These are phyloP conservation scores for rabbit (Oryctolagus cuniculus) DNA, from an alignment of 2,113 vertebrate species.

Conservation along the genomic window DNA sequence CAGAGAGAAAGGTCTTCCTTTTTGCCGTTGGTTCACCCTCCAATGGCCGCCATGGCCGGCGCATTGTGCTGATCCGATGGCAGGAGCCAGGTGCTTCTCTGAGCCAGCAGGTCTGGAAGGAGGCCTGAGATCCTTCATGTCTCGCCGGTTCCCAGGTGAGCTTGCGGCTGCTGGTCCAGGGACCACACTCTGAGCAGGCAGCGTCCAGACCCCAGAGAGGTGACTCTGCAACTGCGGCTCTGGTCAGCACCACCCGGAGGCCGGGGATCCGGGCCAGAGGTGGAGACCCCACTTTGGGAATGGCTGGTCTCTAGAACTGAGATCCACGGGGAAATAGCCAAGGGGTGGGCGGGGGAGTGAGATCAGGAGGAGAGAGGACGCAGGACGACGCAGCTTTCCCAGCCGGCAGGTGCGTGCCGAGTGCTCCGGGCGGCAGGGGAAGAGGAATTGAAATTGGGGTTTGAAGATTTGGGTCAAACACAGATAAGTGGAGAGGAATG, in stretches of 20 bases:
- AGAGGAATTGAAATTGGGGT: neutral
- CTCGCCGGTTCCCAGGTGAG: neutral
- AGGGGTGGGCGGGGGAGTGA: accelerated
- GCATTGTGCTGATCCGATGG: no score
- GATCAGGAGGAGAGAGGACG: accelerated
- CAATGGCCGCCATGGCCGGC: no score
- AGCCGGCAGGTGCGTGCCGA: accelerated
- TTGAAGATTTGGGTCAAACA: neutral
- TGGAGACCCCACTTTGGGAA: accelerated
- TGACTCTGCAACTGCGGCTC: accelerated
- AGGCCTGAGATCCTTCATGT: neutral
- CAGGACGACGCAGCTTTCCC: accelerated
- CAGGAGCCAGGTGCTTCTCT: no score
- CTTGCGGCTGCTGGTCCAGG: neutral
- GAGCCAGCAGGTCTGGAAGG: neutral
- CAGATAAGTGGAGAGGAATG: neutral
- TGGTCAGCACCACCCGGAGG: no score
- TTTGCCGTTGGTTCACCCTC: no score
- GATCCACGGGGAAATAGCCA: neutral
- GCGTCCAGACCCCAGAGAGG: neutral
- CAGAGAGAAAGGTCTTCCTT: no score
- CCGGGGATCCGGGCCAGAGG: neutral
- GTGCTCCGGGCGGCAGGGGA: accelerated
- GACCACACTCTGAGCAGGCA: neutral
- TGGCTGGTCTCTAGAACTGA: neutral